A percentile compares a stretch with the other conserved stretches of the same genome.
Conservation (phyloP, 35 echinoderm and acorn worm genomes). For the Holothuria glaberrima region DNA sequence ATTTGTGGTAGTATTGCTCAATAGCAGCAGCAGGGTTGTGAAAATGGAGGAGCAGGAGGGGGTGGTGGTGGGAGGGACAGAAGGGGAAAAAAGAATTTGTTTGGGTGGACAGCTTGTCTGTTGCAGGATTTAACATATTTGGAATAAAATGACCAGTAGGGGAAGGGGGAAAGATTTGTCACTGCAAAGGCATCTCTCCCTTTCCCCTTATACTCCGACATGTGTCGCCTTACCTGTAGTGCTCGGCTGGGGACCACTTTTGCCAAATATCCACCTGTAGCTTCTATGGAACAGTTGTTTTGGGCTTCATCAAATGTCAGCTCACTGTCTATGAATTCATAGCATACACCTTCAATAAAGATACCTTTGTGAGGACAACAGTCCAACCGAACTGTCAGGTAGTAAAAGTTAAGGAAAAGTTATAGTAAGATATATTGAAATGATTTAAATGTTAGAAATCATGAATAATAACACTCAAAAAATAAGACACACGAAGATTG, state of each 20-base stretch:
- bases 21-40: too few species aligned
- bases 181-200: neutral
- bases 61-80: too few species aligned
- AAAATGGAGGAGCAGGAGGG: too few species aligned
- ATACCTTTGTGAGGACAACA: conserved; percentile 11
- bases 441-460: neutral
- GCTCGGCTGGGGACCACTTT: conserved; percentile 23
- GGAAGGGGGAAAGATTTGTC: neutral
- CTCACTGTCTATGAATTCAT: neutral
- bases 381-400: conserved; percentile 14
- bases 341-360: conserved; percentile 37
- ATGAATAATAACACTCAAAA: too few species aligned
- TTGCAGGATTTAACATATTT: too few species aligned
- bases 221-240: neutral
- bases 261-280: conserved; percentile 27
- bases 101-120: too few species aligned
- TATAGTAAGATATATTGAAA: neutral
- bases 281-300: conserved; percentile 16
- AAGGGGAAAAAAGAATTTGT: too few species aligned
- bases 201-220: neutral
- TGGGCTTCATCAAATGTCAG: neutral
- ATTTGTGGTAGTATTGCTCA: too few species aligned
- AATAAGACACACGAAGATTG: too few species aligned
- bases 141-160: too few species aligned
- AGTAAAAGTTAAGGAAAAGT: neutral